Conservation (phyloP, 2,113 vertebrate genomes). For the Muntiacus muntjak region DNA sequence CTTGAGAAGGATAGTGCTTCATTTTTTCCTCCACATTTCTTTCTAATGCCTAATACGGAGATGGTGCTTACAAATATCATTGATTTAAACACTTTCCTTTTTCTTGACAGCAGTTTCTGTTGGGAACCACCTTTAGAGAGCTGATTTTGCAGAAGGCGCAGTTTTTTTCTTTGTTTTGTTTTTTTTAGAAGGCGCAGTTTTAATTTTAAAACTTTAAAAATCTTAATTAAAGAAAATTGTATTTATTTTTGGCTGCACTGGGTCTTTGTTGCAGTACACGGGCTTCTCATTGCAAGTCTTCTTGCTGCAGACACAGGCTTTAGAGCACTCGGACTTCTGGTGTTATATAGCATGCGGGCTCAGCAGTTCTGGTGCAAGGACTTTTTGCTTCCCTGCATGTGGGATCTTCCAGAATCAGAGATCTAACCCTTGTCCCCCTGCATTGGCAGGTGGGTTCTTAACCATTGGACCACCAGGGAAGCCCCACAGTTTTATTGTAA, state of each 20-base stretch:
- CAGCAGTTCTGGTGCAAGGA: neutral
- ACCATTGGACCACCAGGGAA: neutral
- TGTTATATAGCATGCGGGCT: neutral
- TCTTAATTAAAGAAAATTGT: neutral
- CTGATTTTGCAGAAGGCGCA: neutral
- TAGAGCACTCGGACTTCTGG: neutral
- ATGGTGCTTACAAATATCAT: neutral
- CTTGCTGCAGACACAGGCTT: neutral
- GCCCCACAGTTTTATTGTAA: neutral
- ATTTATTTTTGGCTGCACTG: neutral
- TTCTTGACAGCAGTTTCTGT: neutral
- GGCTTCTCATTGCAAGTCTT: neutral
- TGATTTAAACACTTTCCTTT: neutral
- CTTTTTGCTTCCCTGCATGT: neutral
- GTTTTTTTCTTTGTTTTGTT: neutral
- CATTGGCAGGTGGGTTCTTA: neutral
- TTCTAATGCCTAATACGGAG: neutral
- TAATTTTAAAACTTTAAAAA: neutral
- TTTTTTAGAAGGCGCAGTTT: neutral
- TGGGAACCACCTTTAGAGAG: neutral
- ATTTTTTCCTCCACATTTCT: neutral
- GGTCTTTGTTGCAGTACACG: neutral
- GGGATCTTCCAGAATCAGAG: neutral
- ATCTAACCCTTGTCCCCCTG: neutral
- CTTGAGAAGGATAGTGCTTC: neutral